phyloP scores from a whole-genome alignment of 2,888 invertebrate genomes.

The Calliphora vomitoria region DNA sequence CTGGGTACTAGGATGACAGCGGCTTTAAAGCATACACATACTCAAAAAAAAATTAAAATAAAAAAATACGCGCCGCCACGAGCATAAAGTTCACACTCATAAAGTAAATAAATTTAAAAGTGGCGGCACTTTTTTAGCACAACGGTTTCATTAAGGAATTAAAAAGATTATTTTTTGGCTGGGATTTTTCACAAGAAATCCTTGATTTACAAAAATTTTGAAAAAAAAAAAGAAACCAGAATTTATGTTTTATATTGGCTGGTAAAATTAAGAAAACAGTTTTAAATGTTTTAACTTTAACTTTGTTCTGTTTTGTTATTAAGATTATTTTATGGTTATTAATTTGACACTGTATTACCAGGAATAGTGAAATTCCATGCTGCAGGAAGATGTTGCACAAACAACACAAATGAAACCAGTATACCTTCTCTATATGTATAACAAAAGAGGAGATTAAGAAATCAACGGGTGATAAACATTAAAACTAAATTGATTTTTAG shows the following conservation, averaged over 20 bases:
- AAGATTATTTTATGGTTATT: slow-evolving; percentile 70
- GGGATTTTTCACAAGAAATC: slow-evolving; percentile 60
- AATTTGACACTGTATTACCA: slow-evolving; percentile 69
- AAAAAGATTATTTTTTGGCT: slow-evolving; percentile 24
- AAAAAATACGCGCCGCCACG: slow-evolving; percentile 47
- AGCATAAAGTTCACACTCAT: slow-evolving; percentile 75
- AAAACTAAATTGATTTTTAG: slow-evolving; percentile 66
- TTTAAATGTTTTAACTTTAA: neutral
- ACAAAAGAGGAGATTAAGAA: slow-evolving; percentile 61
- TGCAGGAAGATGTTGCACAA: no score
- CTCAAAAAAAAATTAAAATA: neutral
- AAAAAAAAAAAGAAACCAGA: slow-evolving; percentile 32
- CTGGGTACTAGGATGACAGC: slow-evolving; percentile 16
- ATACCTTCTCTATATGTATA: neutral
- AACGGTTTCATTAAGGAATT: slow-evolving; percentile 42
- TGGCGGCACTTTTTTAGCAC: slow-evolving; percentile 55
- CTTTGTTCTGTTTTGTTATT: slow-evolving; percentile 28
- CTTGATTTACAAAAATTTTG: slow-evolving; percentile 30
- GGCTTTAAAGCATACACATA: neutral
- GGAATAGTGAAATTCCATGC: slow-evolving; percentile 53
- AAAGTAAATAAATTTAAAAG: slow-evolving; percentile 73
- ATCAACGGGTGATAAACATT: slow-evolving; percentile 72
- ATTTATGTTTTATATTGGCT: slow-evolving; percentile 22
- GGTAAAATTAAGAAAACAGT: neutral
- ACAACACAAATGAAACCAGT: slow-evolving; percentile 3